phyloP scores from a whole-genome alignment of 1,140 invertebrate species.

The Anoplophora glabripennis region DNA sequence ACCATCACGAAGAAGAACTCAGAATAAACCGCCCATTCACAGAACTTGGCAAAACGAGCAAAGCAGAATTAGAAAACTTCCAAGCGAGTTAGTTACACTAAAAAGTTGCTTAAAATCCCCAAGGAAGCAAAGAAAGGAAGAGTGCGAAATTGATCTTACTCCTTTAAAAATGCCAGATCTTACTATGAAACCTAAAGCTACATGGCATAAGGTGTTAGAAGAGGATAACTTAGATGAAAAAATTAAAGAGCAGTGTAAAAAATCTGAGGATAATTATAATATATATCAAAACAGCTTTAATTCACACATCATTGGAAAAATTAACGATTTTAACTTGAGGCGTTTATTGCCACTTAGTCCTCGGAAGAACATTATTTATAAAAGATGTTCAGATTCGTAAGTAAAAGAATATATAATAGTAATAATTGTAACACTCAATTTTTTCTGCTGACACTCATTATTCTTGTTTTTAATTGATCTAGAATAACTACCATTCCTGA shows the following conservation, averaged over 20 bases:
- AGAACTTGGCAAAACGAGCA: conserved; percentile 2
- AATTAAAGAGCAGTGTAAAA: conserved; percentile 5
- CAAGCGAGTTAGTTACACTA: conserved; percentile 4
- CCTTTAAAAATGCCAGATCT: conserved; percentile 38
- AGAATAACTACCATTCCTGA: conserved; percentile 5
- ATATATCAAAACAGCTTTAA: neutral
- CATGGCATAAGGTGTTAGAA: conserved; percentile 26
- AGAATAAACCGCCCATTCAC: neutral
- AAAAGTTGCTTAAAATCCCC: neutral
- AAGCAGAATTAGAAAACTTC: neutral
- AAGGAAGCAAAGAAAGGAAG: neutral
- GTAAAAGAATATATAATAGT: no score
- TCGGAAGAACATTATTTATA: neutral
- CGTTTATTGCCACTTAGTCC: neutral
- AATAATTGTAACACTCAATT: neutral
- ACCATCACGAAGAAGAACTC: conserved; percentile 14
- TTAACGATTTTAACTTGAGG: conserved; percentile 12
- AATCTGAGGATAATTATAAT: neutral
- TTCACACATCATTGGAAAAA: conserved; percentile 3
- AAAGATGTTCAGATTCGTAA: neutral
- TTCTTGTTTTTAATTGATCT: neutral
- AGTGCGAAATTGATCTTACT: conserved; percentile 11
- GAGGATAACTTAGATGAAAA: neutral
- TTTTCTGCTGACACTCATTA: neutral
- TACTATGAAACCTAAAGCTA: conserved; percentile 33